Percentiles rank a stretch among this genome's conserved stretches.
Conservation (phyloP, 2,797 vertebrate species). For the Chaetodon trifasciatus region DNA sequence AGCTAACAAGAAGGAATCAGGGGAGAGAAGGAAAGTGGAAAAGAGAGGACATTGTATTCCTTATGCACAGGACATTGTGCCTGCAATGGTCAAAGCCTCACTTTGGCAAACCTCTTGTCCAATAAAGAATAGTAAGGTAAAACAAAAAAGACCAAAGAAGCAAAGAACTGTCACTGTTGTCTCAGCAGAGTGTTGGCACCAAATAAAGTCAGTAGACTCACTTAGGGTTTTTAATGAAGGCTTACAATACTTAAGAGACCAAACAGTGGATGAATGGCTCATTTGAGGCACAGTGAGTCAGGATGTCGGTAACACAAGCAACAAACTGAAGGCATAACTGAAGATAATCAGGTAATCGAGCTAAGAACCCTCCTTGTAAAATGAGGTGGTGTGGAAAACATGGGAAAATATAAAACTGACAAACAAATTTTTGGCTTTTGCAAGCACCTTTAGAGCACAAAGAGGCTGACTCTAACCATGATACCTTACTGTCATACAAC, state of each 20-base stretch:
- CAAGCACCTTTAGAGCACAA: background rate
- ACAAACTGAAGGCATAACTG: background rate
- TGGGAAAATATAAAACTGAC: background rate
- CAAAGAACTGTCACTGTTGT: background rate
- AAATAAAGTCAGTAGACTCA: slow-evolving; percentile 16
- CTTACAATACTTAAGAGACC: background rate
- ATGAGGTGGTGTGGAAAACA: background rate
- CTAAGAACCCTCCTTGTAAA: background rate
- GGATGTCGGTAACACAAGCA: background rate
- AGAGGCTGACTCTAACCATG: background rate
- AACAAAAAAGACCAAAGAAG: slow-evolving; percentile 6
- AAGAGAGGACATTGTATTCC: slow-evolving; percentile 24
- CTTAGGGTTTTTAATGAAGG: slow-evolving; percentile 19
- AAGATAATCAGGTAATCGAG: background rate
- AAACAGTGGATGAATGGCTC: slow-evolving; percentile 21
- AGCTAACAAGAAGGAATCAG: background rate
- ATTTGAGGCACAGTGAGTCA: background rate
- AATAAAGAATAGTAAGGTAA: slow-evolving; percentile 4
- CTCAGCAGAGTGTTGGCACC: slow-evolving; percentile 8
- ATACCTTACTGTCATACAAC: background rate
- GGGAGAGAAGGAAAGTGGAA: background rate
- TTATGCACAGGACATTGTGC: slow-evolving; percentile 27
- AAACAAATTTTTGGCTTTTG: background rate
- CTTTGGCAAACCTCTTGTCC: slow-evolving; percentile 16
- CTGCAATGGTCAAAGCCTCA: slow-evolving; percentile 23